Percentiles rank a stretch among this genome's conserved stretches.
Conservation (phyloP, 2,888 invertebrate species). For the Digitonthophagus gazella region DNA sequence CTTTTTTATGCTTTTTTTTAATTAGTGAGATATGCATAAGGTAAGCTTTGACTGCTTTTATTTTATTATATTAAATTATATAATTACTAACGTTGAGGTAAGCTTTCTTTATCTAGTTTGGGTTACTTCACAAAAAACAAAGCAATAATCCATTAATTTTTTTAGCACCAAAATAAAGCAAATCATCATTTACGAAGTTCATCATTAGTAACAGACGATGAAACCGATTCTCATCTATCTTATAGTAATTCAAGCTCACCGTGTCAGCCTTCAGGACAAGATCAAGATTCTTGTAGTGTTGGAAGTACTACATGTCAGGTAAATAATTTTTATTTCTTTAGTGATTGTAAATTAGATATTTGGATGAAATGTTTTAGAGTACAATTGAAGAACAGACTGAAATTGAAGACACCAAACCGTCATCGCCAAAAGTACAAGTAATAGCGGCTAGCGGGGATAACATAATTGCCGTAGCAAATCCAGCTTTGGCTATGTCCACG, state of each 20-base stretch:
- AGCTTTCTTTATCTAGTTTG: too few relatives aligned
- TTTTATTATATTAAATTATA: too few relatives aligned
- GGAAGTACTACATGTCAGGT: conserved; percentile 31
- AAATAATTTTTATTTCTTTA: conserved; percentile 14
- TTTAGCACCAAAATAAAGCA: conserved; percentile 38
- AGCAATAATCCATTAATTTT: conserved; percentile 28
- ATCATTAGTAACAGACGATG: conserved; percentile 57
- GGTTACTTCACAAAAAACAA: too few relatives aligned
- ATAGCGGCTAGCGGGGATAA: conserved; percentile 83
- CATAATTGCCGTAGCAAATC: conserved; percentile 87
- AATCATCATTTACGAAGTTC: conserved; percentile 54
- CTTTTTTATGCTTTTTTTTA: not conserved
- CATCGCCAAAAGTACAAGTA: conserved; percentile 61
- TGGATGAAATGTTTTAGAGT: conserved; percentile 33
- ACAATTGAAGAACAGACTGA: conserved; percentile 40
- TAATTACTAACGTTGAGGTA: too few relatives aligned
- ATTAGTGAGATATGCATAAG: not conserved
- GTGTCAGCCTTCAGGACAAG: conserved; percentile 44
- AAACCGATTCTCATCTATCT: conserved; percentile 74
- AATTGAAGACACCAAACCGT: conserved; percentile 46
- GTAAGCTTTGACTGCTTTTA: not conserved
- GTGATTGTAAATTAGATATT: not conserved
- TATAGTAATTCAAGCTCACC: conserved; percentile 77
- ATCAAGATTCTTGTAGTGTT: conserved; percentile 31
- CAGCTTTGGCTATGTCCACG: conserved; percentile 69